phyloP scores from a whole-genome alignment of 2,113 vertebrate genomes.

The Nothoprocta perdicaria region DNA sequence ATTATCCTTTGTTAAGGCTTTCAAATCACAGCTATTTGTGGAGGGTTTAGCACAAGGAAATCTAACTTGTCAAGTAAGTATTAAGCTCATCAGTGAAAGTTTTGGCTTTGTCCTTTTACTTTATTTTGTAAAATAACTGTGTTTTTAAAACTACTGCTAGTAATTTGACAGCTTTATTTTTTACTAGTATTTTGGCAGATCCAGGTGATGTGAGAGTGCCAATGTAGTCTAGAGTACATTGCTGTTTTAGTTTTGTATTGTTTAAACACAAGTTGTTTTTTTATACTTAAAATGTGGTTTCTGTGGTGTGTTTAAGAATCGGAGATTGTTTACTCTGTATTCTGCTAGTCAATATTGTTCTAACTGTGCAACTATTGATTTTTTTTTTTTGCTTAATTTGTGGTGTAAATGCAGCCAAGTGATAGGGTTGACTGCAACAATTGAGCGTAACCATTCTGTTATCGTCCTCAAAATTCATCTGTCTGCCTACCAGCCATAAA shows the following conservation, averaged over 20 bases:
- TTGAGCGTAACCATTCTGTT: not conserved
- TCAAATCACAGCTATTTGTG: slow-evolving; percentile 84
- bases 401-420: not conserved
- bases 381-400: not conserved
- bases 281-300: not conserved
- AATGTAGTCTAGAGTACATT: not conserved
- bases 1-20: slow-evolving; percentile 76
- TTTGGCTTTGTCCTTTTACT: not conserved
- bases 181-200: not conserved
- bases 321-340: not conserved
- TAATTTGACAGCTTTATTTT: not conserved
- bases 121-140: not conserved
- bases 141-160: not conserved
- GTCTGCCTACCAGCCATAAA: not conserved
- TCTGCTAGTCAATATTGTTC: not conserved
- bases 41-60: slow-evolving; percentile 91
- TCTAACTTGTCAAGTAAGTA: slow-evolving; percentile 83
- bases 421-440: not conserved
- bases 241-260: not conserved
- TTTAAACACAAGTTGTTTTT: not conserved
- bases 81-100: not conserved
- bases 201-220: not conserved
- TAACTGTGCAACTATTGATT: not conserved
- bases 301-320: not conserved
- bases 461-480: not conserved